phyloP scores from a whole-genome alignment of 2,888 invertebrate species.

The Sussaba pulchella region DNA sequence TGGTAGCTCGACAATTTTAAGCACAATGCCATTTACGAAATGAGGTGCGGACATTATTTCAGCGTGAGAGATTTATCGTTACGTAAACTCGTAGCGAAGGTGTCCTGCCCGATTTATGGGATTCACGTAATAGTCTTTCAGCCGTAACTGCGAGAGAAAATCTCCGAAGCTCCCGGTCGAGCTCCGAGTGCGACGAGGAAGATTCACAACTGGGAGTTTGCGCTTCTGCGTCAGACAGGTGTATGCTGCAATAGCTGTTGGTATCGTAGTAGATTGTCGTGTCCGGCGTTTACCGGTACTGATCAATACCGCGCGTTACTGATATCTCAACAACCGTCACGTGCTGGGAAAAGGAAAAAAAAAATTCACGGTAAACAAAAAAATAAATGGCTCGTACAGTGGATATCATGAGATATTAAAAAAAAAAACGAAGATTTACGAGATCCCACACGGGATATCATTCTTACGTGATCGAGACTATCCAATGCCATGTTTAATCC shows the following conservation, averaged over 20 bases:
- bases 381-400: conserved; percentile 42
- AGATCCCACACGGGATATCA: conserved; percentile 67
- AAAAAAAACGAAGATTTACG: conserved; percentile 58
- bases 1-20: conserved; percentile 79
- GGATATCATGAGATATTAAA: conserved; percentile 50
- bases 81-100: conserved; percentile 81
- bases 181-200: conserved; percentile 48
- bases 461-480: conserved; percentile 70
- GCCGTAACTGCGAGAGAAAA: conserved; percentile 77
- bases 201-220: conserved; percentile 49
- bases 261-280: conserved; percentile 1
- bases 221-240: conserved; percentile 39
- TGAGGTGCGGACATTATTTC: conserved; percentile 83
- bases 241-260: background rate
- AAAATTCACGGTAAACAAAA: conserved; percentile 55
- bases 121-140: conserved; percentile 83
- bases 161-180: conserved; percentile 69
- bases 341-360: conserved; percentile 46
- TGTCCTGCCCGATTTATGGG: conserved; percentile 82
- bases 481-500: conserved; percentile 66
- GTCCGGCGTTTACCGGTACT: conserved; percentile 8
- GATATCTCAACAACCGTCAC: conserved; percentile 6
- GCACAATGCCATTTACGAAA: conserved; percentile 84
- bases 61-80: conserved; percentile 81
- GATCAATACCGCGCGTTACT: conserved; percentile 36